Base-by-base conservation (phyloP, 2,113 vertebrate genomes). In the Megaleporinus macrocephalus region DNA sequence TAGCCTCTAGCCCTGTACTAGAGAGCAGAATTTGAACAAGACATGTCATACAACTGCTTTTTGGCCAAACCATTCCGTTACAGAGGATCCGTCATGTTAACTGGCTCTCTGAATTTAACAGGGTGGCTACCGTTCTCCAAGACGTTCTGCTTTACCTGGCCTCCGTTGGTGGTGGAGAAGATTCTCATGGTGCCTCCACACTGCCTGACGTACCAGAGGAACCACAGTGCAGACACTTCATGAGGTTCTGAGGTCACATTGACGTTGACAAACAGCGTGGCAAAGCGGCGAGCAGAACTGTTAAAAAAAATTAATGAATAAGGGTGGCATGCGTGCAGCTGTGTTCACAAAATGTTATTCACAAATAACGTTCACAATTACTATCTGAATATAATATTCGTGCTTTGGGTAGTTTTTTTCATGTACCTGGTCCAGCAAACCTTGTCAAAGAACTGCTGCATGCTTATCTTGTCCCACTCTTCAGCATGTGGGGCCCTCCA, bases 131-230 rank as follows among this genome's bases (percentile, higher is more conserved):
- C 13, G 22, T n/a, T 61, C 33, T 13, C n/a, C 49, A 26, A 79
- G 18, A 36, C 13, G 26, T 13, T 0, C 6, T n/a, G n/a, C 24
- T 72, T 69, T 89, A 99, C 98, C 97, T 99, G 98, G 29, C 98
- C 98, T 87, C 98, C 98, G 0, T 98, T 98, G 13, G 90, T 92
- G 0, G 96, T 98, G 69, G 98, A 98, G 89, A 95, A 95, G 86
- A 99, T 98, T 87, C 98, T 96, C 83, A 95, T 86, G 15, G 89
- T 98, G 3, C 98, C 98, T 1, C 98, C 98, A 65, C 98, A 99
- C 88, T 99, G 98, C 59, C 97, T 98, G 85, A 99, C 93, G 0
- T 99, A 99, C 98, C 98, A 99, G 88, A 99, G 89, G 80, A 99
- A 99, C 98, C 98, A 99, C 30, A 99, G 95, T 30, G 97, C 96